Percentiles rank a stretch among this genome's conserved stretches.
phyloP scores from a whole-genome alignment of 1,140 invertebrate species.

The Drosophila eugracilis region DNA sequence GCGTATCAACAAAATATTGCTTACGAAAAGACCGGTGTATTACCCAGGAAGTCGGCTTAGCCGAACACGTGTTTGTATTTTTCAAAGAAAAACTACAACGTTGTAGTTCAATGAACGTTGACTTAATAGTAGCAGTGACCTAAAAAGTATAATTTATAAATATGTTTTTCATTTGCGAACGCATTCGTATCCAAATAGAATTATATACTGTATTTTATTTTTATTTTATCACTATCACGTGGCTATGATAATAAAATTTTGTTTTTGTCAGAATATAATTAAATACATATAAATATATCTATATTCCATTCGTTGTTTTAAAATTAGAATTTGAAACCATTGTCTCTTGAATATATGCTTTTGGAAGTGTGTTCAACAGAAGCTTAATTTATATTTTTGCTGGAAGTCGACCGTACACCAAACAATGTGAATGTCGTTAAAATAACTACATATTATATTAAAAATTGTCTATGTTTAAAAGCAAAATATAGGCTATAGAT shows the following conservation, averaged over 20 bases:
- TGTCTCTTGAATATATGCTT: constrained; percentile 1
- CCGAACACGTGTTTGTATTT: neutral
- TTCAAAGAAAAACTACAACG: no score
- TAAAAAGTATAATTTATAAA: no score
- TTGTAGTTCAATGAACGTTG: neutral
- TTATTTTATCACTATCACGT: constrained; percentile 20
- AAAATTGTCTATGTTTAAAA: no score
- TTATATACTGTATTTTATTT: constrained; percentile 15
- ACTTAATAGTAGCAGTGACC: no score
- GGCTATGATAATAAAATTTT: constrained; percentile 26
- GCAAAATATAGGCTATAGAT: no score
- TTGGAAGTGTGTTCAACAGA: neutral
- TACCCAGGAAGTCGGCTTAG: neutral
- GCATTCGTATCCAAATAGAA: neutral
- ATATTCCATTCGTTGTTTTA: neutral
- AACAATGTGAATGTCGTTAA: no score
- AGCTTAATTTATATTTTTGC: constrained; percentile 2
- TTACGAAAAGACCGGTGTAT: constrained; percentile 4
- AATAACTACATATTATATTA: no score
- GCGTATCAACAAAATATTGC: constrained; percentile 8
- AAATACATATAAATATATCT: constrained; percentile 1
- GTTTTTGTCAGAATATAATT: no score
- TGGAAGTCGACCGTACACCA: no score
- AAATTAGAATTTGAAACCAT: constrained; percentile 13
- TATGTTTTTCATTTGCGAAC: no score